phyloP scores from a whole-genome alignment of 2,797 vertebrate genomes.

The Scyliorhinus canicula region DNA sequence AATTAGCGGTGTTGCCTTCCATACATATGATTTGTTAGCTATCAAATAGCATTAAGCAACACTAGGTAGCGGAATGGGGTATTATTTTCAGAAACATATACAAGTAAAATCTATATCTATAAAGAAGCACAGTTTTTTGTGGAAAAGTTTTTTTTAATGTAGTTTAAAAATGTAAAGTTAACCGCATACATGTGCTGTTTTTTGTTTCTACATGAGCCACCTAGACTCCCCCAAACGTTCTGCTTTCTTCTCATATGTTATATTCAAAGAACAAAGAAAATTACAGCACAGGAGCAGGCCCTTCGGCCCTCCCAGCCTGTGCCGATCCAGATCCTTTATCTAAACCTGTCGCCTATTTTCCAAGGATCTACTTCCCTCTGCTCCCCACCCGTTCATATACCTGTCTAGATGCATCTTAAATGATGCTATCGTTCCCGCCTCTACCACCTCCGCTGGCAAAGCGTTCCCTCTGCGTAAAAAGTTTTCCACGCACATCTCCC shows the following conservation, averaged over 20 bases:
- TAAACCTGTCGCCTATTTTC: too few species aligned
- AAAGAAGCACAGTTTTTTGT: background rate
- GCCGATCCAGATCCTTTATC: too few species aligned
- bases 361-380: too few species aligned
- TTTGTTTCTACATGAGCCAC: background rate
- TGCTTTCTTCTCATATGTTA: background rate
- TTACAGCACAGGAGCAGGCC: too few species aligned
- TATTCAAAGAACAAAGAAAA: too few species aligned
- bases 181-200: background rate
- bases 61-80: background rate
- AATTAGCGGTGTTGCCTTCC: background rate
- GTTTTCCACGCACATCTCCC: too few species aligned
- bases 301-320: too few species aligned
- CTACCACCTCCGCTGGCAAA: too few species aligned
- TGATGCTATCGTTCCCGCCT: too few species aligned
- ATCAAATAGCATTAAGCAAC: background rate
- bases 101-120: background rate
- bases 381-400: too few species aligned
- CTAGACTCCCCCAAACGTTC: background rate
- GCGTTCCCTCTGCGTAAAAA: too few species aligned
- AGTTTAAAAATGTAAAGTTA: background rate
- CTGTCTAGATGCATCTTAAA: too few species aligned
- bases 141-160: background rate
- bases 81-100: background rate
- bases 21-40: background rate